phyloP scores from a whole-genome alignment of 2,113 vertebrate species.

The Talpa occidentalis region DNA sequence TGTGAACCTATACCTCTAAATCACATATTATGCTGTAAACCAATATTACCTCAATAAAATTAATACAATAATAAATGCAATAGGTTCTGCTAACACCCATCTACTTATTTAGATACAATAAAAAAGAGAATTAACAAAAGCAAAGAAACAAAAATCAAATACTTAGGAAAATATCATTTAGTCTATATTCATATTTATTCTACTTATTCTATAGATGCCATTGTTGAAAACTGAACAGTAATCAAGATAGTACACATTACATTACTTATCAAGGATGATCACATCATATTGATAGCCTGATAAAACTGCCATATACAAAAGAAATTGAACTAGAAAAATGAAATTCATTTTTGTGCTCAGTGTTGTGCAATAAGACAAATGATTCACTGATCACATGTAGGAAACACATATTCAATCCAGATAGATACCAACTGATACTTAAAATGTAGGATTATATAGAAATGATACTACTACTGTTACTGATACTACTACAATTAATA shows the following conservation, averaged over 20 bases:
- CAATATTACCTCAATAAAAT: no score
- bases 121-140: constrained; percentile 8
- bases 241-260: background rate
- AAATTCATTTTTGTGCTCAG: constrained; percentile 43
- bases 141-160: constrained; percentile 49
- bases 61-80: background rate
- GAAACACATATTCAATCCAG: constrained; percentile 29
- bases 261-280: constrained; percentile 30
- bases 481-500: background rate
- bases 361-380: constrained; percentile 3
- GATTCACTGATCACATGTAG: constrained; percentile 26
- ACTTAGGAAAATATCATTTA: background rate
- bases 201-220: background rate
- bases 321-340: constrained; percentile 38
- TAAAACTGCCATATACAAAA: constrained; percentile 25
- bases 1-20: no score
- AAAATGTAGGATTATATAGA: constrained; percentile 46
- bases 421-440: background rate
- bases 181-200: constrained; percentile 43
- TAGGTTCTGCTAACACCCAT: no score
- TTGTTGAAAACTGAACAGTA: constrained; percentile 33
- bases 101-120: no score
- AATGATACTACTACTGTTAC: background rate
- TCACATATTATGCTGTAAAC: no score
- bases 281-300: constrained; percentile 28